Percentiles rank a stretch among this genome's conserved stretches.
Conservation (phyloP, 2,888 invertebrate species). For the Clistopyga incitator region DNA sequence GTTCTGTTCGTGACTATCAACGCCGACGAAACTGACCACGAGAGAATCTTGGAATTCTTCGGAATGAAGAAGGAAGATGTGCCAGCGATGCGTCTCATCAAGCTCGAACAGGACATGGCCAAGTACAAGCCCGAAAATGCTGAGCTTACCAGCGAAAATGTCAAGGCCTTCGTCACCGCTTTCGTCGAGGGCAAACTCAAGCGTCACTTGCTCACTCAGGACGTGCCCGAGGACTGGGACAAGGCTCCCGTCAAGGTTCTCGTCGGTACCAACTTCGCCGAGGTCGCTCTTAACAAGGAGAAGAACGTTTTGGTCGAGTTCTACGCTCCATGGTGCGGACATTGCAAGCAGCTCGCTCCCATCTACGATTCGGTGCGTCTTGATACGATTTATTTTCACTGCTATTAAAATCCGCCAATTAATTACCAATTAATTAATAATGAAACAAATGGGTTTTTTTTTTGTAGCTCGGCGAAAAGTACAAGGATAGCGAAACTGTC, state of each 20-base stretch:
- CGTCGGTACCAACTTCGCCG: constrained; percentile 98
- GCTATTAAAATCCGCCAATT: not conserved
- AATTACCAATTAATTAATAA: no score
- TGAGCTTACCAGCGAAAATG: constrained; percentile 89
- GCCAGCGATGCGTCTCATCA: constrained; percentile 96
- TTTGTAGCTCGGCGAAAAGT: constrained; percentile 94
- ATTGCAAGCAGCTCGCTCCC: constrained; percentile 98
- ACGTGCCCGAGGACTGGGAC: constrained; percentile 98
- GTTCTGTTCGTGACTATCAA: constrained; percentile 98
- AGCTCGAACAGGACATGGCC: constrained; percentile 98
- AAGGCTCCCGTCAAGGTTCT: constrained; percentile 96
- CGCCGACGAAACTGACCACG: constrained; percentile 97
- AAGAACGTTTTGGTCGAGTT: constrained; percentile 99
- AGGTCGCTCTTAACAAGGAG: constrained; percentile 93
- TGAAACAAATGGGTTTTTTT: no score
- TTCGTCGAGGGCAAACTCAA: constrained; percentile 97
- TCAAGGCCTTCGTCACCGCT: constrained; percentile 92
- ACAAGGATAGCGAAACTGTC: constrained; percentile 91
- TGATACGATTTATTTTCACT: not conserved
- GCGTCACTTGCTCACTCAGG: constrained; percentile 97
- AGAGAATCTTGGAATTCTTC: constrained; percentile 99
- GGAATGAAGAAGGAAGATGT: constrained; percentile 98
- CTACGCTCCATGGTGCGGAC: constrained; percentile 99
- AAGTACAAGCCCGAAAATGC: constrained; percentile 96
- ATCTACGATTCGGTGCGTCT: constrained; percentile 91